Evolutionary conservation across 2,888 invertebrate species (phyloP).

Genomic region (Phyllotreta striolata): DNA sequence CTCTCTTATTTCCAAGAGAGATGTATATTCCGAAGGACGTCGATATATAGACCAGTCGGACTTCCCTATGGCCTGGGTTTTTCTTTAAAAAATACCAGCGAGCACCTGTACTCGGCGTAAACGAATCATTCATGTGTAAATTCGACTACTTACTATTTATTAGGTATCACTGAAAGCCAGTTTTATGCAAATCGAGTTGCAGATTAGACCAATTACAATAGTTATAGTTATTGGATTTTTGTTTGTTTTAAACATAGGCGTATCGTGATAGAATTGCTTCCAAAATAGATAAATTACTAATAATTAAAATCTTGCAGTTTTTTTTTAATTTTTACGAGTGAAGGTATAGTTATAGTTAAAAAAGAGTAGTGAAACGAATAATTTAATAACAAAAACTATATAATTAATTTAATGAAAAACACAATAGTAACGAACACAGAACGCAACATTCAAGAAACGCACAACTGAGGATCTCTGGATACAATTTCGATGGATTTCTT

Average conservation of each 20-base stretch:
- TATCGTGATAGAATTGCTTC: no score
- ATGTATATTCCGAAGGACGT: slow-evolving; percentile 30
- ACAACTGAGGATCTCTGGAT: slow-evolving; percentile 38
- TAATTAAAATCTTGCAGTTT: no score
- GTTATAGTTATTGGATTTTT: no score
- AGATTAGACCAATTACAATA: no score
- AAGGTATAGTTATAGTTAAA: no score
- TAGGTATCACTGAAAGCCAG: no score
- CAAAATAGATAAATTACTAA: no score
- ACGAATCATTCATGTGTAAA: no score
- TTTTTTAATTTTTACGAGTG: no score
- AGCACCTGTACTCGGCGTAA: not conserved
- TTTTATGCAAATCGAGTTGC: no score
- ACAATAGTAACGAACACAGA: slow-evolving; percentile 3
- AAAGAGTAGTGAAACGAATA: not conserved
- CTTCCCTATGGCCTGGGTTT: slow-evolving; percentile 36
- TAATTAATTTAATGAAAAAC: slow-evolving; percentile 7
- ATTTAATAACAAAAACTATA: slow-evolving; percentile 12
- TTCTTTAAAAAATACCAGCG: slow-evolving; percentile 21
- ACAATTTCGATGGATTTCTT: slow-evolving; percentile 56
- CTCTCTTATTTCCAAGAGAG: slow-evolving; percentile 19
- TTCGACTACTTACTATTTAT: no score
- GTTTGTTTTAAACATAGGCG: no score
- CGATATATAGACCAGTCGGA: slow-evolving; percentile 31
- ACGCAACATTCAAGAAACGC: slow-evolving; percentile 32